These are phyloP conservation scores for Rhamphomyia laevipes DNA, from an alignment of 2,888 invertebrate genomes.

Conservation along the genomic window DNA sequence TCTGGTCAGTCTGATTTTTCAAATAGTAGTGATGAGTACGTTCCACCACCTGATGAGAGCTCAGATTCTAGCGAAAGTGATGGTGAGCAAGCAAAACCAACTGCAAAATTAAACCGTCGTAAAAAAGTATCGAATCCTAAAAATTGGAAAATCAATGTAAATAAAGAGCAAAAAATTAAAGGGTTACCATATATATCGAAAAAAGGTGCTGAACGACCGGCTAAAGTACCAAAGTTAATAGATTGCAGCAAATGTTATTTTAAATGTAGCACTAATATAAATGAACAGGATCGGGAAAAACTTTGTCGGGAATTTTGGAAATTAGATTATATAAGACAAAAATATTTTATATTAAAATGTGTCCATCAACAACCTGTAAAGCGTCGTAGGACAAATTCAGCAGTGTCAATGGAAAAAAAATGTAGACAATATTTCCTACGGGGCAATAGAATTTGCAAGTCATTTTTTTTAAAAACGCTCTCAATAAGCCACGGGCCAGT, in stretches of 20 bases:
- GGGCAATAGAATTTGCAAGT: not conserved
- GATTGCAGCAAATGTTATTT: not conserved
- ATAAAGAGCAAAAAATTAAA: not conserved
- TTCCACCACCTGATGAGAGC: not conserved
- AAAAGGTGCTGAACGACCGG: not conserved
- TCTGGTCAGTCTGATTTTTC: no score
- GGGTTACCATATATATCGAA: not conserved
- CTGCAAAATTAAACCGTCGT: not conserved
- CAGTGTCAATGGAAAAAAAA: no score
- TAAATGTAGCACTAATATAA: not conserved
- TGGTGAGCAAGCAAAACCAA: not conserved
- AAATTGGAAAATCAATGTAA: not conserved
- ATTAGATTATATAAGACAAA: not conserved
- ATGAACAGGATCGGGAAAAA: not conserved
- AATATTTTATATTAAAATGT: not conserved
- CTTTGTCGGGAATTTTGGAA: not conserved
- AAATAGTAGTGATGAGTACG: not conserved
- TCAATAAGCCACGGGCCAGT: not conserved
- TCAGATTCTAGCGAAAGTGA: not conserved
- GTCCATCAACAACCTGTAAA: not conserved
- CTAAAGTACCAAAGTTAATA: not conserved
- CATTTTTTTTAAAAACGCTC: not conserved
- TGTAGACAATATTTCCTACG: not conserved
- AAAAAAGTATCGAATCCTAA: not conserved
- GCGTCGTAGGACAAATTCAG: no score